Evolutionary conservation across 2,888 invertebrate genomes (phyloP).

Genomic region (Melolontha melolontha): DNA sequence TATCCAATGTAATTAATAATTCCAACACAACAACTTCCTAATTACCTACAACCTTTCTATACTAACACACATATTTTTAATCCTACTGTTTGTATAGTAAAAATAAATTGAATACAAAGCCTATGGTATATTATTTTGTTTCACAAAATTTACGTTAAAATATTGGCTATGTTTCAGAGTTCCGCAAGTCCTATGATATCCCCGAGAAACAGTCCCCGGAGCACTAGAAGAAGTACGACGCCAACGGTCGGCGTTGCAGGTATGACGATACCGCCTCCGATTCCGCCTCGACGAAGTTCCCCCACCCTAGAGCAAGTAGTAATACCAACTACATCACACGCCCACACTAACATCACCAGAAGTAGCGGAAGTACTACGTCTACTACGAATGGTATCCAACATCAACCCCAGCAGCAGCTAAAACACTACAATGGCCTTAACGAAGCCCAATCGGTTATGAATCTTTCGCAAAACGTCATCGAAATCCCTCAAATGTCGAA

Average conservation of each 20-base stretch:
- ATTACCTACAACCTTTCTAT: too few species aligned
- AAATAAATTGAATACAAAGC: too few species aligned
- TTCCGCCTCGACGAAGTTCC: conserved; percentile 73
- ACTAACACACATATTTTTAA: too few species aligned
- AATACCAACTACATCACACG: conserved; percentile 53
- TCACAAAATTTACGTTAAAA: too few species aligned
- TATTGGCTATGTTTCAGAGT: conserved; percentile 59
- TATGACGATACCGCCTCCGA: conserved; percentile 69
- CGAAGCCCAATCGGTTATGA: conserved; percentile 61
- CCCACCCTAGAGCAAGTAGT: conserved; percentile 64
- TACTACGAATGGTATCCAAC: conserved; percentile 41
- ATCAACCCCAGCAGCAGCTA: conserved; percentile 6
- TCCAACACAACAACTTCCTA: too few species aligned
- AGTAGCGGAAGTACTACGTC: conserved; percentile 46
- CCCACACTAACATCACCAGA: conserved; percentile 46
- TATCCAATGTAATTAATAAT: too few species aligned
- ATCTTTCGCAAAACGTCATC: conserved; percentile 54
- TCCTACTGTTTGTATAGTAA: too few species aligned
- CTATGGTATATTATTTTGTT: too few species aligned
- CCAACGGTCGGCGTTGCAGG: conserved; percentile 59
- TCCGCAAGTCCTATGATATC: conserved; percentile 71
- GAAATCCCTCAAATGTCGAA: conserved; percentile 58
- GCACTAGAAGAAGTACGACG: conserved; percentile 61
- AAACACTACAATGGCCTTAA: conserved; percentile 51
- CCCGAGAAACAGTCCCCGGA: conserved; percentile 71